Evolutionary conservation across 2,113 vertebrate genomes (phyloP), one percentile per base, ranked within the genome.

Genomic region (Apaloderma vittatum): DNA sequence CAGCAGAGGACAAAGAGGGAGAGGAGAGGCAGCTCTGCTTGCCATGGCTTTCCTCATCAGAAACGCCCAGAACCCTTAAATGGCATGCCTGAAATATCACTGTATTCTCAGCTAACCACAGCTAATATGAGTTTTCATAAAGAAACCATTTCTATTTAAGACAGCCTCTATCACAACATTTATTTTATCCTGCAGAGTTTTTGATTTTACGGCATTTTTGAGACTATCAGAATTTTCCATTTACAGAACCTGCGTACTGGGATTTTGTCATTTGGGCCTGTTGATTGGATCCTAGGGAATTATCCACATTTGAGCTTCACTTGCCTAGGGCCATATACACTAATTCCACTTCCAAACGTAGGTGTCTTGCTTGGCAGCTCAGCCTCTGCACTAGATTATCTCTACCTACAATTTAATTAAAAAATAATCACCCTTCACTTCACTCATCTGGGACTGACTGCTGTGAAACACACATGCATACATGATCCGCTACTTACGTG

Each of bases 401-500:
- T 88, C 76, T 84, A 73, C 67, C 83, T 80, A 88, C 68, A 86
- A 54, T 96, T 95, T 97, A 94, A 97, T 97, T 96, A 97, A 89
- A 95, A 96, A 95, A 66, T 59, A 88, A 92, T 92, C 94, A 91
- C 49, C 81, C 83, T 54, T 57, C 0, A 1, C 58, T 52, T 48
- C 46, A 55, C 88, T 93, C 48, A 49, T 12, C 51, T 29, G 72
- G 73, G 88, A 89, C 74, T 22, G 49, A 29, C 4, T 77, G 72
- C 82, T 66, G 88, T 15, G 90, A 45, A 84, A 36, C 45, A 62
- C 65, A 5, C 37, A n/a, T 2, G 20, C 63, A 23, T 16, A 43
- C 27, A 16, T 3, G 48, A 62, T 73, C 43, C 1, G 3, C 67
- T 91, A 99, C 99, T 99, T 97, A 99, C 99, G 99, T 92, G 99